Evolutionary conservation across 2,113 vertebrate species (phyloP), one percentile per base, ranked within the genome.

Genomic region (Crypturellus undulatus): DNA sequence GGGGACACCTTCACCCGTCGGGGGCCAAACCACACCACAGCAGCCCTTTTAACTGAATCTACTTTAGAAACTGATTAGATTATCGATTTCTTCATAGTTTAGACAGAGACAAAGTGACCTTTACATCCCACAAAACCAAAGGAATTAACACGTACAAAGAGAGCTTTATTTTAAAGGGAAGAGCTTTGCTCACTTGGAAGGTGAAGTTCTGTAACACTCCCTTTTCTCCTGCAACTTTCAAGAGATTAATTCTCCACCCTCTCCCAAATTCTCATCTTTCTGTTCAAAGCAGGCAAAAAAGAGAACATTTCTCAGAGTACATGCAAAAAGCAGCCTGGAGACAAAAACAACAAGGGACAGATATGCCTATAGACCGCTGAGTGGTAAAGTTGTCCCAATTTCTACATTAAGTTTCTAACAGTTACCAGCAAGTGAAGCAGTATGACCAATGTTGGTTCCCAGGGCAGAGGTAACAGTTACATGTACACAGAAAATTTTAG

Each of bases 81-180:
- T 45, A 94, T 93, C 78, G 89, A 95, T 94, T 92, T 92, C 86
- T 91, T 92, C 60, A 64, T 67, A 71, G 84, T 47, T 90, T 77
- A 93, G 64, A 62, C 9, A 83, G 54, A 93, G 43, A 91, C 70
- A 93, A 84, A 96, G 70, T 91, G 93, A 96, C 93, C 94, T 91
- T 89, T 80, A 47, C 49, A 63, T 75, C 38, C 92, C 92, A 93
- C 80, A 92, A 76, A 87, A 4, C 47, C 77, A 85, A 87, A 75
- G 32, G 60, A 96, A 96, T 90, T 63, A 78, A 75, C 77, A 68
- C 32, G 38, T 20, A 65, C n/a, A 93, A 90, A 90, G 17, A 79
- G 15, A 32, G 34, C 84, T 96, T 88, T 12, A 54, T 89, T 90
- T 86, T 73, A 71, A 60, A 87, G 45, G 30, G 30, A 68, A 84